Evolutionary conservation across 92 coral and sea anemone species (phyloP), one percentile per base, ranked within the genome.

Genomic region (Porites divaricata): DNA sequence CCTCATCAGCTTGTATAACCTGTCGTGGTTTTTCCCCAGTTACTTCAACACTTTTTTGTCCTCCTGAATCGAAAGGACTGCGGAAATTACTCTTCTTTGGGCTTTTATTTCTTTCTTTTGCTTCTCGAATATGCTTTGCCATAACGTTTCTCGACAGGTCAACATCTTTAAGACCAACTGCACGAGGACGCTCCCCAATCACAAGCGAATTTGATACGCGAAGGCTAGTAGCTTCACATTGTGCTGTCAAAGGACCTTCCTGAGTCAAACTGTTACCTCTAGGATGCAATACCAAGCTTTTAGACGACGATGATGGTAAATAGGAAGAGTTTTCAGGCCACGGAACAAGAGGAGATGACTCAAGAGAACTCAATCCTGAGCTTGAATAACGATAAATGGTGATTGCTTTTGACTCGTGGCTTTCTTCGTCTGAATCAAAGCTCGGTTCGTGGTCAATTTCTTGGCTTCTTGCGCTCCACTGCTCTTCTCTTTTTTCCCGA

Each of bases 101-200:
- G 45, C 85, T 75, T 76, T 83, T 92, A 63, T 77, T 92, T 54
- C 88, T 90, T 65, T 87, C 95, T 63, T 84, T 93, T 12, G 95
- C 91, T 61, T 76, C 53, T 81, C 92, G 92, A 17, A 92, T 77
- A 77, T 92, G 85, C 70, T 73, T 87, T 13, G 95, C 98, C 20
- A 83, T 80, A 26, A 63, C 81, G 68, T 81, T 92, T 45, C 77
- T 85, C 1, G 85, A 85, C 75, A 94, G 75, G 70, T 94, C 94
- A 20, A 94, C 75, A 64, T 94, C 95, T 63, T 94, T 94, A 3
- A 92, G 80, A 7, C 98, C 98, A 65, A 89, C 23, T 1, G 92
- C 76, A 19, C 87, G 75, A 64, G 85, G 49, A 3, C 92, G 98
- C 63, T 93, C 77, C 6, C 98, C 98, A 20, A 94, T 83, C 57